Conservation (phyloP, 2,888 invertebrate species). For the Ornithoptera alexandrae region DNA sequence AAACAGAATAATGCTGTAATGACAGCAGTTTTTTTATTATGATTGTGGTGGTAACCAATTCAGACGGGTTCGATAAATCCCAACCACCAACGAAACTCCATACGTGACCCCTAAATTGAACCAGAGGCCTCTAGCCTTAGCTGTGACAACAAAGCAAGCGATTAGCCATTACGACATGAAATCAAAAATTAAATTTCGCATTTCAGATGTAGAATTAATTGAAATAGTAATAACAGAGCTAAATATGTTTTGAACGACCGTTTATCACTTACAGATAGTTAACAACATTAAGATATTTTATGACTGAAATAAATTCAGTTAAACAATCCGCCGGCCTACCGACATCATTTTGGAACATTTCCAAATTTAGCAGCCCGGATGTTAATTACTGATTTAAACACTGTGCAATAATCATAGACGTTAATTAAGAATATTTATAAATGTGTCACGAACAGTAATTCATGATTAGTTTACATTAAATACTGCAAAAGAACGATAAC, state of each 20-base stretch:
- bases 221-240: background rate
- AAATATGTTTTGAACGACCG: background rate
- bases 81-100: too few species aligned
- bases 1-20: too few species aligned
- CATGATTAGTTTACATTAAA: background rate
- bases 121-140: too few species aligned
- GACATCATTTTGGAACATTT: constrained; percentile 28
- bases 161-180: too few species aligned
- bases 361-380: constrained; percentile 25
- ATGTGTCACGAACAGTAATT: background rate
- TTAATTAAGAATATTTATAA: constrained; percentile 3
- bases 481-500: background rate
- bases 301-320: constrained; percentile 24
- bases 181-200: background rate
- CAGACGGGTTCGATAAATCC: too few species aligned
- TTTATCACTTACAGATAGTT: constrained; percentile 16
- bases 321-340: constrained; percentile 23
- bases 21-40: too few species aligned
- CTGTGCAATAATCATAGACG: constrained; percentile 8
- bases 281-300: constrained; percentile 23
- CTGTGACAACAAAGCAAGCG: too few species aligned
- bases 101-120: too few species aligned
- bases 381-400: constrained; percentile 26
- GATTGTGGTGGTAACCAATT: too few species aligned
- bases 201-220: background rate